Percentiles rank a stretch among this genome's conserved stretches.
These are phyloP conservation scores for Cheilosia vulpina DNA, from an alignment of 2,888 invertebrate genomes.

Conservation along the genomic window DNA sequence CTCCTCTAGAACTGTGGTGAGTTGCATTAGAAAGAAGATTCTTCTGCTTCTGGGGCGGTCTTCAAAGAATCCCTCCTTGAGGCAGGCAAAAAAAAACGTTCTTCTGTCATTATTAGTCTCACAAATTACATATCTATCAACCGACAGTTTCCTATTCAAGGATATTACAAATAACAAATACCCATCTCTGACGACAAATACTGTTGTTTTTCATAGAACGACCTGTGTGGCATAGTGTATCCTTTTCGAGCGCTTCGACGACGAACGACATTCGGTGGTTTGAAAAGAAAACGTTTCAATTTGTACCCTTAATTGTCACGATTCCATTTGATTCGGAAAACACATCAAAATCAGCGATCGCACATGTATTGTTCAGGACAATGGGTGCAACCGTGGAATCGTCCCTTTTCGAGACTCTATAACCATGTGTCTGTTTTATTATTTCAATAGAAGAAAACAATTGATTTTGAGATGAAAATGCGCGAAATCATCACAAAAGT, in stretches of 20 bases:
- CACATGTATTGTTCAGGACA: slow-evolving; percentile 26
- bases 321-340: slow-evolving; percentile 14
- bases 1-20: no score
- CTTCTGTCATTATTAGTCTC: no score
- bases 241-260: neutral
- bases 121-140: no score
- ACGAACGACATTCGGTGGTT: neutral
- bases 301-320: slow-evolving; percentile 28
- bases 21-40: no score
- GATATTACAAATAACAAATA: neutral
- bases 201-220: neutral
- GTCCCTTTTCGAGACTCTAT: slow-evolving; percentile 23
- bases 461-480: slow-evolving; percentile 30
- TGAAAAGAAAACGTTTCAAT: slow-evolving; percentile 17
- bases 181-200: neutral
- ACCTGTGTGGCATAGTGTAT: slow-evolving; percentile 22
- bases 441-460: slow-evolving; percentile 14
- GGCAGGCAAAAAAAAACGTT: no score
- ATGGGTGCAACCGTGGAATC: slow-evolving; percentile 43
- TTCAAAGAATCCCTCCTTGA: no score
- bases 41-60: no score
- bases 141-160: no score
- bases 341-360: slow-evolving; percentile 46
- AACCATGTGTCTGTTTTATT: slow-evolving; percentile 4
- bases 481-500: slow-evolving; percentile 46